A percentile compares a stretch with the other conserved stretches of the same genome.
Evolutionary conservation across 2,113 vertebrate species (phyloP).

Genomic region (Oplegnathus fasciatus): DNA sequence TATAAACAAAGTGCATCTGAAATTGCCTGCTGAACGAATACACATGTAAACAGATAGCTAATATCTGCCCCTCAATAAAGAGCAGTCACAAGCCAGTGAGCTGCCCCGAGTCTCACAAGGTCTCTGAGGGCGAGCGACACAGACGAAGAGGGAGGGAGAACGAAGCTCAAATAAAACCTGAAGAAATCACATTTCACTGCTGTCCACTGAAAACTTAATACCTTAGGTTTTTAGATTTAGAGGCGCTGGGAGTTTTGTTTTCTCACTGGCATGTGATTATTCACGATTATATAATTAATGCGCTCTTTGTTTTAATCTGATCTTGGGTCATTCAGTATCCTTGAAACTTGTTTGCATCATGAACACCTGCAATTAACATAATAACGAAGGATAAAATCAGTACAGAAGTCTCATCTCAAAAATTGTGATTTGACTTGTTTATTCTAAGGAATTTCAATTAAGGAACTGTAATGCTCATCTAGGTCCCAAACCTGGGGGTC

Average conservation of each 20-base stretch:
- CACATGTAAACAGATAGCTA: constrained; percentile 83
- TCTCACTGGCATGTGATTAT: neutral
- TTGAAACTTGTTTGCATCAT: neutral
- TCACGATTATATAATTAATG: neutral
- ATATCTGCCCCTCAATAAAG: constrained; percentile 79
- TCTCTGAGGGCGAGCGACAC: constrained; percentile 41
- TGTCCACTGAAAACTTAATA: constrained; percentile 10
- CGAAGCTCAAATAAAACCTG: constrained; percentile 12
- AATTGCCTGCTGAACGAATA: constrained; percentile 78
- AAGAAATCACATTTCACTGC: constrained; percentile 43
- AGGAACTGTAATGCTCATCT: neutral
- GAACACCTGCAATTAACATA: neutral
- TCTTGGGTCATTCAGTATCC: neutral
- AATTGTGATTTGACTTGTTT: neutral
- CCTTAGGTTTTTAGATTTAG: neutral
- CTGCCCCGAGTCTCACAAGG: constrained; percentile 47
- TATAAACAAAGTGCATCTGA: constrained; percentile 81
- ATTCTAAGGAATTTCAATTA: neutral
- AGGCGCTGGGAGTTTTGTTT: neutral
- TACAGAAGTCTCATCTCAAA: neutral
- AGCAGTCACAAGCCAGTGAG: constrained; percentile 73
- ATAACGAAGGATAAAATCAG: neutral
- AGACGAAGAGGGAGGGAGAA: constrained; percentile 18
- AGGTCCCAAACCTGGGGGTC: neutral
- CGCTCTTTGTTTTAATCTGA: neutral